Evolutionary conservation across 2,888 invertebrate species (phyloP).

Genomic region (Cheilosia soror): DNA sequence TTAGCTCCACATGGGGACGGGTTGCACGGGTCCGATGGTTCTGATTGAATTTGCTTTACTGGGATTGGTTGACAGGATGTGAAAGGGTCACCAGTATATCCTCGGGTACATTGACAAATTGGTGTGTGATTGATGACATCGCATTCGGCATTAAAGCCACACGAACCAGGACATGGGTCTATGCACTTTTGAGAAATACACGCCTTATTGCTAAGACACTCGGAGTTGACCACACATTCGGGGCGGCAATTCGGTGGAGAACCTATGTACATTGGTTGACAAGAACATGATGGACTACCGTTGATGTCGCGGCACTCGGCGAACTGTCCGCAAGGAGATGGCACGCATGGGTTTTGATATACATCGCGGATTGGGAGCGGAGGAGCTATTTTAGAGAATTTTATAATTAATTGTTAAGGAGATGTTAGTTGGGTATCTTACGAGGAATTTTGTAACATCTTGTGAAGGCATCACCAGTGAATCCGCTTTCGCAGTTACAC

Average conservation of each 20-base stretch:
- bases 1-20: slow-evolving; percentile 90
- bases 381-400: slow-evolving; percentile 66
- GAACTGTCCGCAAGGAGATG: slow-evolving; percentile 90
- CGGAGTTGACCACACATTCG: slow-evolving; percentile 89
- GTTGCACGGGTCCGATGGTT: slow-evolving; percentile 87
- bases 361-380: slow-evolving; percentile 78
- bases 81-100: slow-evolving; percentile 88
- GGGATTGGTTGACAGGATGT: slow-evolving; percentile 85
- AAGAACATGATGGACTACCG: slow-evolving; percentile 87
- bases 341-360: slow-evolving; percentile 87
- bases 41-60: slow-evolving; percentile 79
- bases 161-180: slow-evolving; percentile 90
- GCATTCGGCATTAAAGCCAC: slow-evolving; percentile 87
- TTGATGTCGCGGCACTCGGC: slow-evolving; percentile 88
- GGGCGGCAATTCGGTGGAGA: slow-evolving; percentile 89
- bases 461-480: slow-evolving; percentile 90
- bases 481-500: slow-evolving; percentile 88
- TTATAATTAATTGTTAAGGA: too few relatives aligned
- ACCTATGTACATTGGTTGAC: slow-evolving; percentile 87
- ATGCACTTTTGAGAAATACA: slow-evolving; percentile 89
- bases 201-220: slow-evolving; percentile 88
- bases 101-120: slow-evolving; percentile 87
- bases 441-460: slow-evolving; percentile 85
- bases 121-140: slow-evolving; percentile 88
- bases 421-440: slow-evolving; percentile 77